phyloP scores from a whole-genome alignment of 2,113 vertebrate species.

The Labrus mixtus region DNA sequence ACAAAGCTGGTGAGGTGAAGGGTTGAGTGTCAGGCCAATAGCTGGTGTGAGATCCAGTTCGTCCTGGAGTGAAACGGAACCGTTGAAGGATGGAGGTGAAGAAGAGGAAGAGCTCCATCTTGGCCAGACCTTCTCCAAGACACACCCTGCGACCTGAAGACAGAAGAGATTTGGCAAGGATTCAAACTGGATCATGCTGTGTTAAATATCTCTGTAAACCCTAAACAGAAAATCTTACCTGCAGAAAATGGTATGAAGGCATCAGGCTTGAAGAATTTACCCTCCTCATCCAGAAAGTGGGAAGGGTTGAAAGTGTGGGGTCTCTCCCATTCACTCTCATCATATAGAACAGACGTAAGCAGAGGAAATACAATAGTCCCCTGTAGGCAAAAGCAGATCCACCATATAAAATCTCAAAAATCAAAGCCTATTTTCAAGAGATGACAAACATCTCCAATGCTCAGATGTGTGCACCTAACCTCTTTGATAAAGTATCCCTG shows the following conservation, averaged over 20 bases:
- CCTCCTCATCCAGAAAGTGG: slow-evolving; percentile 79
- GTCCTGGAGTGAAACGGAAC: slow-evolving; percentile 80
- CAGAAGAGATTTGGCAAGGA: too few species aligned
- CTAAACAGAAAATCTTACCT: too few species aligned
- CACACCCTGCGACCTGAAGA: slow-evolving; percentile 82
- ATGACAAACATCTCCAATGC: too few species aligned
- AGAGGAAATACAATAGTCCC: slow-evolving; percentile 76
- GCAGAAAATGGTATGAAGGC: slow-evolving; percentile 80
- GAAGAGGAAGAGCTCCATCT: slow-evolving; percentile 86
- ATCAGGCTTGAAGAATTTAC: slow-evolving; percentile 72
- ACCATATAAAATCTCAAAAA: not conserved
- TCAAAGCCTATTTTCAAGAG: too few species aligned
- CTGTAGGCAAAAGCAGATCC: slow-evolving; percentile 40
- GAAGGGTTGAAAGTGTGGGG: slow-evolving; percentile 78
- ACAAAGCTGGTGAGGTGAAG: slow-evolving; percentile 67
- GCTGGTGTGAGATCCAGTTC: slow-evolving; percentile 80
- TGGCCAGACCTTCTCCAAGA: slow-evolving; percentile 83
- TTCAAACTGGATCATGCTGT: not conserved
- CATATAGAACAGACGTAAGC: slow-evolving; percentile 75
- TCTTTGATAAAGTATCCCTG: slow-evolving; percentile 60
- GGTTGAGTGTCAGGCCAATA: slow-evolving; percentile 56
- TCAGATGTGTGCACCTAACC: slow-evolving; percentile 7
- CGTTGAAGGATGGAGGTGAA: slow-evolving; percentile 84
- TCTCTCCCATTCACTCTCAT: slow-evolving; percentile 78
- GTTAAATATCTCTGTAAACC: not conserved